Conservation (phyloP, 2,888 invertebrate genomes). For the Melieria picta region DNA sequence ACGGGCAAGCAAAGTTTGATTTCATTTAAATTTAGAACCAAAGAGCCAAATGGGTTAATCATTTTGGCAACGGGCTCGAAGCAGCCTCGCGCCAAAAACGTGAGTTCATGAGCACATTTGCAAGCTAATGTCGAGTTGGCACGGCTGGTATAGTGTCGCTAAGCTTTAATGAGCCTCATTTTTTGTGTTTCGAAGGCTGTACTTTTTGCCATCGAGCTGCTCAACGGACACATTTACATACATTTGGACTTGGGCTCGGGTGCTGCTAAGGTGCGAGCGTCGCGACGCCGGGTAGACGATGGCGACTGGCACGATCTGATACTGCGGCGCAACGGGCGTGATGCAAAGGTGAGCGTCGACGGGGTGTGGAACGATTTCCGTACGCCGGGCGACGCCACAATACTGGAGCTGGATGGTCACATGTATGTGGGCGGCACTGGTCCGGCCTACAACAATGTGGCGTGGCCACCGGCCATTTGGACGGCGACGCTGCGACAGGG, state of each 20-base stretch:
- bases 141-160: too few relatives aligned
- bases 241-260: constrained; percentile 94
- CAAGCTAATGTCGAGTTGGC: too few relatives aligned
- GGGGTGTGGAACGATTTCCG: constrained; percentile 88
- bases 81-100: constrained; percentile 75
- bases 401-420: constrained; percentile 87
- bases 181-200: constrained; percentile 74
- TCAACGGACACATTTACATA: constrained; percentile 93
- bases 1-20: constrained; percentile 89
- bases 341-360: constrained; percentile 89
- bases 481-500: constrained; percentile 89
- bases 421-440: constrained; percentile 91
- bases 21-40: constrained; percentile 94
- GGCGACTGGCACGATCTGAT: constrained; percentile 93
- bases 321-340: constrained; percentile 82
- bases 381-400: constrained; percentile 88
- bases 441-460: constrained; percentile 78
- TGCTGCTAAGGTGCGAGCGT: constrained; percentile 84
- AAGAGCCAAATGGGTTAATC: constrained; percentile 93
- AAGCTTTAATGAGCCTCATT: neutral
- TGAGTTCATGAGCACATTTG: constrained; percentile 43
- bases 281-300: constrained; percentile 85
- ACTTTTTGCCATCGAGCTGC: constrained; percentile 91
- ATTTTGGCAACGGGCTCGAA: constrained; percentile 89
- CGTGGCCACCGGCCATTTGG: constrained; percentile 89